Evolutionary conservation across 2,797 vertebrate species (phyloP).

Genomic region (Acanthopagrus latus): DNA sequence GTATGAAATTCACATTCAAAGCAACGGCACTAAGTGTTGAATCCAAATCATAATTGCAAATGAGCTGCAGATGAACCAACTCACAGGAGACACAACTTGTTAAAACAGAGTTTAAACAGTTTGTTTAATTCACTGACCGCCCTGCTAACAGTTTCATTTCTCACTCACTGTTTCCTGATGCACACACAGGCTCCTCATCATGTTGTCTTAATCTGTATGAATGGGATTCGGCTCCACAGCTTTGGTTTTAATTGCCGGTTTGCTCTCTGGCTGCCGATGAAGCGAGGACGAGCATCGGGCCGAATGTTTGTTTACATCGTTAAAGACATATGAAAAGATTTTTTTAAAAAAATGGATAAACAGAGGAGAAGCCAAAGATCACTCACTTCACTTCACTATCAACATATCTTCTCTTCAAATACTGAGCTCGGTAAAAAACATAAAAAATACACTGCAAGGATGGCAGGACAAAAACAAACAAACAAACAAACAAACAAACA

Average conservation of each 20-base stretch:
- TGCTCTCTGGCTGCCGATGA: constrained; percentile 52
- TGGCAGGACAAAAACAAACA: constrained; percentile 2
- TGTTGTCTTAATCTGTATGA: constrained; percentile 48
- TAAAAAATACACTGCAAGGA: neutral
- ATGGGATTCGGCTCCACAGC: constrained; percentile 26
- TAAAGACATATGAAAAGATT: constrained; percentile 53
- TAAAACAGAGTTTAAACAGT: constrained; percentile 13
- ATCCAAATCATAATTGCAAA: constrained; percentile 34
- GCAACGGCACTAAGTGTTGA: neutral
- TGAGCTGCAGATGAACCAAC: constrained; percentile 35
- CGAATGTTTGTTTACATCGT: constrained; percentile 64
- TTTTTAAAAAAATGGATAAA: constrained; percentile 37
- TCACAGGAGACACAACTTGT: constrained; percentile 22
- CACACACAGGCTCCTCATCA: constrained; percentile 22
- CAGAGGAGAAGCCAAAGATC: constrained; percentile 40
- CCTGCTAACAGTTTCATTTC: constrained; percentile 43
- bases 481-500: constrained; percentile 1
- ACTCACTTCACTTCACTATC: constrained; percentile 15
- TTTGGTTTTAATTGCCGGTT: constrained; percentile 52
- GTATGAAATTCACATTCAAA: neutral
- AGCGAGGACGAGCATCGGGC: constrained; percentile 29
- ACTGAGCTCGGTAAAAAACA: neutral
- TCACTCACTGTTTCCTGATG: constrained; percentile 31
- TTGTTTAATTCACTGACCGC: constrained; percentile 24
- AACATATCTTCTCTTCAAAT: constrained; percentile 29